These are phyloP conservation scores for Aelia acuminata DNA, from an alignment of 2,888 invertebrate species.

Conservation along the genomic window DNA sequence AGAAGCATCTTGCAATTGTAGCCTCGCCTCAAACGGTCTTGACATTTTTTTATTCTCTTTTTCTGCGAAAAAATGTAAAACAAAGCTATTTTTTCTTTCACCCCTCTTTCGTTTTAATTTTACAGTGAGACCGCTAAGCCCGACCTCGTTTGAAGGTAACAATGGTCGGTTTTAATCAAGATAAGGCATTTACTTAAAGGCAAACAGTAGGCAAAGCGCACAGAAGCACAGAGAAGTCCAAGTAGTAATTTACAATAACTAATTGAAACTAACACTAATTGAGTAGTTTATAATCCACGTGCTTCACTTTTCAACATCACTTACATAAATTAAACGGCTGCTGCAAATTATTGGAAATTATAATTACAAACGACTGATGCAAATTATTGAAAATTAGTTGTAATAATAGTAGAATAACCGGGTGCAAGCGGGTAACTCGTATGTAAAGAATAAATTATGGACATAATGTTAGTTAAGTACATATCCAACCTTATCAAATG, in stretches of 20 bases:
- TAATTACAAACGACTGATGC: too few relatives aligned
- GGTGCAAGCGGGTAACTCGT: too few relatives aligned
- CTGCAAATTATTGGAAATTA: too few relatives aligned
- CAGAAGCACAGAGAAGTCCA: background rate
- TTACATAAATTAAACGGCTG: too few relatives aligned
- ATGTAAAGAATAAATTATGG: too few relatives aligned
- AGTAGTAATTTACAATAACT: background rate
- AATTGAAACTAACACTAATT: background rate
- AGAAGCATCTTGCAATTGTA: slow-evolving; percentile 11
- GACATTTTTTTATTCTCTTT: background rate
- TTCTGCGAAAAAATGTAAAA: background rate
- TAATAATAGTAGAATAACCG: too few relatives aligned
- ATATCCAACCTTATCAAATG: too few relatives aligned
- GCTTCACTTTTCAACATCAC: too few relatives aligned
- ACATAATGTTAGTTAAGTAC: too few relatives aligned
- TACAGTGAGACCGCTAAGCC: background rate
- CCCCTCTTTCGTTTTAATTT: background rate
- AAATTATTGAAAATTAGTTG: too few relatives aligned
- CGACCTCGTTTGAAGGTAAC: background rate
- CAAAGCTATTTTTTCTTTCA: background rate
- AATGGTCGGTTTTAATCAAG: background rate
- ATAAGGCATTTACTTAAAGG: background rate
- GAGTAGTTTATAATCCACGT: too few relatives aligned
- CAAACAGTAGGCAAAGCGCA: background rate
- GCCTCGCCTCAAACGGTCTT: slow-evolving; percentile 14